phyloP scores from a whole-genome alignment of 2,113 vertebrate species.

The Arenaria interpres region DNA sequence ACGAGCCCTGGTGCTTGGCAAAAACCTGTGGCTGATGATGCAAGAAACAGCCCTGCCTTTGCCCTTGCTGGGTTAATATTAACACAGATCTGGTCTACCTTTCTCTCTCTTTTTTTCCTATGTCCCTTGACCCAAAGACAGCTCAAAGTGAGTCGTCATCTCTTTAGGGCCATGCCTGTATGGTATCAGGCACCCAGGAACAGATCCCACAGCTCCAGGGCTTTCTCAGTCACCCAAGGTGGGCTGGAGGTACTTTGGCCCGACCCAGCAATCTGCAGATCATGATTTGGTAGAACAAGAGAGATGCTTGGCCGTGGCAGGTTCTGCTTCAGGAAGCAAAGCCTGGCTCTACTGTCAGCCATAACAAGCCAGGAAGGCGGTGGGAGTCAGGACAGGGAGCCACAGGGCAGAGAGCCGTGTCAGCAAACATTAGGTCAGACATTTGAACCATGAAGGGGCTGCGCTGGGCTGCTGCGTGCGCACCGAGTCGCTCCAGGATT shows the following conservation, averaged over 20 bases:
- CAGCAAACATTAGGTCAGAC: neutral
- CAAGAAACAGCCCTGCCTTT: neutral
- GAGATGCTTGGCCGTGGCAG: neutral
- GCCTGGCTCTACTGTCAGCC: neutral
- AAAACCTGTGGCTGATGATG: neutral
- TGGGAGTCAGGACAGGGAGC: neutral
- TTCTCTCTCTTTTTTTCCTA: neutral
- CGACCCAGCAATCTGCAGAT: neutral
- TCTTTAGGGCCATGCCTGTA: neutral
- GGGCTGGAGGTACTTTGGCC: neutral
- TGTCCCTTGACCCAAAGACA: neutral
- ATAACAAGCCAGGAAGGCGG: fast-evolving
- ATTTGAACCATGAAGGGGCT: neutral
- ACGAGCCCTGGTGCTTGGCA: neutral
- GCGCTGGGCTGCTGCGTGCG: neutral
- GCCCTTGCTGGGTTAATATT: neutral
- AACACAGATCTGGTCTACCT: neutral
- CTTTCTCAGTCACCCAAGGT: neutral
- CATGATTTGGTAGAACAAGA: neutral
- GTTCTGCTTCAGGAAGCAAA: neutral
- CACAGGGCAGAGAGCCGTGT: neutral
- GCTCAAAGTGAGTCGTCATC: neutral
- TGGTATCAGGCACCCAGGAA: neutral
- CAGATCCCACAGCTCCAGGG: neutral
- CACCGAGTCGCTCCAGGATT: neutral